Conservation (phyloP, 2,113 vertebrate genomes). For the Raphicerus campestris region DNA sequence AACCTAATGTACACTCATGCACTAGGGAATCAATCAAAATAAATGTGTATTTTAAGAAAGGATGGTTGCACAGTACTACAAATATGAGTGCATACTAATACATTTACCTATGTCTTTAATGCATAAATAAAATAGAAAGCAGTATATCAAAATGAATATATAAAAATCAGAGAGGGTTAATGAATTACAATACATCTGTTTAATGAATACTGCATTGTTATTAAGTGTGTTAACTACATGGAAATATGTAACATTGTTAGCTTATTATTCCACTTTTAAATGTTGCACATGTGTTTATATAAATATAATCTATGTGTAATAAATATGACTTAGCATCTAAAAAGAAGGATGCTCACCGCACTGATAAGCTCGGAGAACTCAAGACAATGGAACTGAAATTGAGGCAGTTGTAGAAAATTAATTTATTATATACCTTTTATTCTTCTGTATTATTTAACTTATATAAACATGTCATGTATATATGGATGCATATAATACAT, state of each 20-base stretch:
- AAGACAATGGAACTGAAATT: not conserved
- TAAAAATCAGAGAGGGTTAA: not conserved
- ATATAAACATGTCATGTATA: not conserved
- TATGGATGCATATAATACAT: not conserved
- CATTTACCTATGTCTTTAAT: not conserved
- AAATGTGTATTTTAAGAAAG: not conserved
- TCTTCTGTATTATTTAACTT: not conserved
- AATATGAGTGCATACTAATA: not conserved
- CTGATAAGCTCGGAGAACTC: not conserved
- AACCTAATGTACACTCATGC: not conserved
- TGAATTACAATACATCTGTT: not conserved
- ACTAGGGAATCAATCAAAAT: not conserved
- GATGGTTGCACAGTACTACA: not conserved
- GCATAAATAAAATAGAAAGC: not conserved
- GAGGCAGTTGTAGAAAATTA: not conserved
- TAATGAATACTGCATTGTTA: not conserved
- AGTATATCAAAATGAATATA: not conserved
- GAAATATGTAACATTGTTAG: not conserved
- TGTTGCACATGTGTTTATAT: not conserved
- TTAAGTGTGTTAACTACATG: not conserved
- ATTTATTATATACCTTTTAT: not conserved
- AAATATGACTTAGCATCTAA: not conserved
- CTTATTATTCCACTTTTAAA: not conserved
- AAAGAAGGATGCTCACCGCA: not conserved
- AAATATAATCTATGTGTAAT: not conserved